phyloP scores from a whole-genome alignment of 1,140 invertebrate genomes.

The Bombus waltoni region DNA sequence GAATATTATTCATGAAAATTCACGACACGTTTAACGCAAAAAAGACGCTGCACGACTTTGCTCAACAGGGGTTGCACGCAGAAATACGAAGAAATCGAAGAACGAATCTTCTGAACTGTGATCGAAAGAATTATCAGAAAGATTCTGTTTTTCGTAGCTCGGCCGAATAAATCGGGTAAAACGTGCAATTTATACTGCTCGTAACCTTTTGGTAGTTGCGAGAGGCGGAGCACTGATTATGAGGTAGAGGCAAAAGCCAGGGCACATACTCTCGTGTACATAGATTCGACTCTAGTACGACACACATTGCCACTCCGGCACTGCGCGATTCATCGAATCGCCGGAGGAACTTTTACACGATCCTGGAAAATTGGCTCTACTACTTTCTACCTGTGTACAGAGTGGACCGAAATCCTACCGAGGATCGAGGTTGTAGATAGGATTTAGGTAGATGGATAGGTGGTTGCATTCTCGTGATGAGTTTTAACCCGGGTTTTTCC shows the following conservation, averaged over 20 bases:
- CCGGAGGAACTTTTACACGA: neutral
- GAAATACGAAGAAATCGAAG: too few relatives aligned
- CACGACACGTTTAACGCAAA: too few relatives aligned
- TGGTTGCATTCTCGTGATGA: neutral
- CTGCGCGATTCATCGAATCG: neutral
- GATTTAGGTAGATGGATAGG: neutral
- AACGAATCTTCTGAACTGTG: too few relatives aligned
- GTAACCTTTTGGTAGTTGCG: neutral
- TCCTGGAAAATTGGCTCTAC: constrained; percentile 1
- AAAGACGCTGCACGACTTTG: too few relatives aligned
- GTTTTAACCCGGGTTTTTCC: neutral
- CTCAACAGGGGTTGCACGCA: too few relatives aligned
- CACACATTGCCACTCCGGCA: neutral
- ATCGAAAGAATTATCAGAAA: neutral
- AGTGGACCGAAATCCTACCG: neutral
- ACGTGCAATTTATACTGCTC: neutral
- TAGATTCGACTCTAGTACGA: neutral
- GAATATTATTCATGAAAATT: too few relatives aligned
- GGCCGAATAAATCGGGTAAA: neutral
- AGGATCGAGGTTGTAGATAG: neutral
- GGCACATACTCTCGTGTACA: neutral
- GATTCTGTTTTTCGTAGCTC: neutral
- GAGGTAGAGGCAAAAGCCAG: neutral
- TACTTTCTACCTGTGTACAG: neutral
- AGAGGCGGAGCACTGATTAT: neutral